Base-by-base conservation (phyloP, 2,797 vertebrate genomes). In the Eidolon dupreanum region DNA sequence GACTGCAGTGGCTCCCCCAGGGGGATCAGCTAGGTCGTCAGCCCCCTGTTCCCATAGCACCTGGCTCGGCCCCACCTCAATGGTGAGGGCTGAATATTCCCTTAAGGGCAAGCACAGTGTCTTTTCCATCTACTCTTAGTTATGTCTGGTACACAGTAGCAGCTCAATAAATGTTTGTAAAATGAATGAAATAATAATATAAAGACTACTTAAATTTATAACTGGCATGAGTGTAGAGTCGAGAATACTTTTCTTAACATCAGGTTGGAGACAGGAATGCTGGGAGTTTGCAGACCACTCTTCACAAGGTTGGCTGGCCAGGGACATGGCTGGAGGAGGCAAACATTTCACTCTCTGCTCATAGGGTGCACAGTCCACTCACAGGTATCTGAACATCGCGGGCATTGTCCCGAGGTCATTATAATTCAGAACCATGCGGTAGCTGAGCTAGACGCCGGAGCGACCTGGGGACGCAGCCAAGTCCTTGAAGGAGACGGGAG, bases 401-500 rank as follows among this genome's bases (percentile, higher is more conserved):
- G 92, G 78, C 66, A 53, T 4, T 6, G 31, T 74, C 1, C 3
- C 0, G 2, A 53, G 68, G 93, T 90, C 95, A 97, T 98, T 96
- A 51, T 93, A 43, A 98, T 96, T 97, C 96, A 95, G 93, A 86
- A 79, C 95, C 84, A 91, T 0, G 10, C 90, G 0, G 41, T 49
- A 49, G 81, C 95, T 53, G 90, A 94, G 93, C 92, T 97, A 98
- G 95, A 96, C 73, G 3, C 85, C 75, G 36, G 26, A 90, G 59
- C 22, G 57, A 96, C 95, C 92, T 82, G 78, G 96, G 92, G 95
- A 88, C 0, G 9, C 82, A 86, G 96, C 94, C 97, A 96, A 95
- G 95, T 95, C 95, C 97, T 97, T 96, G 93, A 87, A 84, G 74
- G 74, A 96, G 96, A 96, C 31, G 3, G 66, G 43, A 90, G 78